Percentiles rank a stretch among this genome's conserved stretches.
phyloP scores from a whole-genome alignment of 1,140 invertebrate genomes.

The Grapholita molesta region DNA sequence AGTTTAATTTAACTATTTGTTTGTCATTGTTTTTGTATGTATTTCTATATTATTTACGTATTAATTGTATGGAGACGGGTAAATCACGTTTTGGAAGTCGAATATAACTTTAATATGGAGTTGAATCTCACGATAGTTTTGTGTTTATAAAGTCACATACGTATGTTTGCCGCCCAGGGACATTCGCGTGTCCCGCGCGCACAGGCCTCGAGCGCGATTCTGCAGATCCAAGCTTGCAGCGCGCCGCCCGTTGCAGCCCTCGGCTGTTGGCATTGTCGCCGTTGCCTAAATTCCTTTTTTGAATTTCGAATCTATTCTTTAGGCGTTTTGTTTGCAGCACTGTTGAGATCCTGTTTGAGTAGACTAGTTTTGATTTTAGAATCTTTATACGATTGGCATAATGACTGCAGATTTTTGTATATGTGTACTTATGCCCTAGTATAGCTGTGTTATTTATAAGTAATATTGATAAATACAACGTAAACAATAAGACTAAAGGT shows the following conservation, averaged over 20 bases:
- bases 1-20: too few species aligned
- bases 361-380: constrained; percentile 1
- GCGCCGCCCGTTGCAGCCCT: constrained; percentile 10
- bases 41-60: too few species aligned
- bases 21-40: too few species aligned
- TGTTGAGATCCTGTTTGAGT: neutral
- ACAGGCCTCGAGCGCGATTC: neutral
- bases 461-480: too few species aligned
- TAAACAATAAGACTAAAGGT: too few species aligned
- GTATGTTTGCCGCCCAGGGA: neutral
- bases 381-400: neutral
- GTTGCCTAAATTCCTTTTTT: constrained; percentile 21
- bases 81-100: too few species aligned
- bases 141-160: too few species aligned
- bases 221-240: constrained; percentile 27
- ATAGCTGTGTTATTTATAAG: too few species aligned
- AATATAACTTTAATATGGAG: too few species aligned
- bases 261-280: constrained; percentile 26
- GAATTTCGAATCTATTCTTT: neutral
- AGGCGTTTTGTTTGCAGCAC: neutral
- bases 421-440: neutral
- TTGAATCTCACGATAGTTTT: too few species aligned
- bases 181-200: neutral
- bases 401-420: neutral
- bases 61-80: too few species aligned